A percentile compares a stretch with the other conserved stretches of the same genome.
Conservation (phyloP, 2,888 invertebrate species). For the Cremastinae sp. region DNA sequence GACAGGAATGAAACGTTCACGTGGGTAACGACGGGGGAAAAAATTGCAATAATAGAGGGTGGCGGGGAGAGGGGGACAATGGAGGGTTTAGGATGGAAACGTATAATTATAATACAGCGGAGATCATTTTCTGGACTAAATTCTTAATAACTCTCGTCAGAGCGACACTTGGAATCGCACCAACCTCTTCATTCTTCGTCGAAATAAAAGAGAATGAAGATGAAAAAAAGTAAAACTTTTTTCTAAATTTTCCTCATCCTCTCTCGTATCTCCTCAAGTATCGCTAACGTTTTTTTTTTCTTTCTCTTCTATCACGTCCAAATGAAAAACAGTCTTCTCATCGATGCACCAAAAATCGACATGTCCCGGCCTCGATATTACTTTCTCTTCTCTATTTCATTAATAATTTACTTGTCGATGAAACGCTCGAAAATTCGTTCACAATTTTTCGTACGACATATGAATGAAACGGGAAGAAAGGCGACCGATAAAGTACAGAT, state of each 20-base stretch:
- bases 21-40: slow-evolving; percentile 27
- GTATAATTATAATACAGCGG: slow-evolving; percentile 65
- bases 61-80: not conserved
- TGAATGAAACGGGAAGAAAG: slow-evolving; percentile 18
- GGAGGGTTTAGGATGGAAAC: slow-evolving; percentile 21
- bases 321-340: slow-evolving; percentile 73
- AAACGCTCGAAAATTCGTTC: too few relatives aligned
- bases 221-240: slow-evolving; percentile 52
- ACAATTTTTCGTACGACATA: not conserved
- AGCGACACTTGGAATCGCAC: slow-evolving; percentile 53
- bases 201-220: too few relatives aligned
- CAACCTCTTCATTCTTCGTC: not conserved
- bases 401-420: too few relatives aligned
- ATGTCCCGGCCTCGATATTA: slow-evolving; percentile 57
- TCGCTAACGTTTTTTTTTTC: slow-evolving; percentile 52
- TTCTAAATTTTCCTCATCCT: slow-evolving; percentile 54
- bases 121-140: slow-evolving; percentile 64
- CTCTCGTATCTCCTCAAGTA: slow-evolving; percentile 43
- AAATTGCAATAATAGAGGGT: slow-evolving; percentile 10
- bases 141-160: slow-evolving; percentile 63
- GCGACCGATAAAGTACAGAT: slow-evolving; percentile 29
- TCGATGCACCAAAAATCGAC: slow-evolving; percentile 66
- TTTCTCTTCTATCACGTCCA: slow-evolving; percentile 55
- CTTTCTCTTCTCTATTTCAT: too few relatives aligned
- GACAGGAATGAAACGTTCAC: slow-evolving; percentile 29